Conservation (phyloP, 2,797 vertebrate species). For the Argya squamiceps region DNA sequence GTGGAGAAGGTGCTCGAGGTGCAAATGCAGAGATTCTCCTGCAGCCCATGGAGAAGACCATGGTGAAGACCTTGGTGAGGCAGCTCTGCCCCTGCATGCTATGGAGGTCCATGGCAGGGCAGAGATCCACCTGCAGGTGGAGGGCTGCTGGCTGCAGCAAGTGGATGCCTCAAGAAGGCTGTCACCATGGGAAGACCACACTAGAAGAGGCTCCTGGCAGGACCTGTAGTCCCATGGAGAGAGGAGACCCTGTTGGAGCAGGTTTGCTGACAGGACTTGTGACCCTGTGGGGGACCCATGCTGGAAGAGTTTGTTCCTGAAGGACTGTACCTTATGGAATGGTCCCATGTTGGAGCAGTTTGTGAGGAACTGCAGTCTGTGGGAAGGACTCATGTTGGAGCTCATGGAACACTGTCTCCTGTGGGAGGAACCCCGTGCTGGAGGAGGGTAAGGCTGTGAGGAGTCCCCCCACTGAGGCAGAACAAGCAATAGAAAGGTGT, state of each 20-base stretch:
- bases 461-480: not conserved
- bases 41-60: not conserved
- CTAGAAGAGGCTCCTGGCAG: not conserved
- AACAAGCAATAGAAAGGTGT: not conserved
- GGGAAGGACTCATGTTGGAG: not conserved
- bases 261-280: not conserved
- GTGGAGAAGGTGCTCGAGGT: not conserved
- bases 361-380: not conserved
- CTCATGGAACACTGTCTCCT: not conserved
- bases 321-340: not conserved
- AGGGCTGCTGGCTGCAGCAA: not conserved
- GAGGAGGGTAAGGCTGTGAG: not conserved
- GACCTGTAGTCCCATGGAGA: too few relatives aligned
- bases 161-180: too few relatives aligned
- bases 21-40: not conserved
- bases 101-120: too few relatives aligned
- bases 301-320: not conserved
- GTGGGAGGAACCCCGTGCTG: accelerated
- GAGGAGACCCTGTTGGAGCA: too few relatives aligned
- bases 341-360: not conserved
- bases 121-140: not conserved
- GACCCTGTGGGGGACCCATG: too few relatives aligned
- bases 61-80: not conserved
- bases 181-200: not conserved
- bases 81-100: not conserved